Percentiles rank a stretch among this genome's conserved stretches.
Conservation (phyloP, 2,797 vertebrate genomes). For the Jordanella pulchra region DNA sequence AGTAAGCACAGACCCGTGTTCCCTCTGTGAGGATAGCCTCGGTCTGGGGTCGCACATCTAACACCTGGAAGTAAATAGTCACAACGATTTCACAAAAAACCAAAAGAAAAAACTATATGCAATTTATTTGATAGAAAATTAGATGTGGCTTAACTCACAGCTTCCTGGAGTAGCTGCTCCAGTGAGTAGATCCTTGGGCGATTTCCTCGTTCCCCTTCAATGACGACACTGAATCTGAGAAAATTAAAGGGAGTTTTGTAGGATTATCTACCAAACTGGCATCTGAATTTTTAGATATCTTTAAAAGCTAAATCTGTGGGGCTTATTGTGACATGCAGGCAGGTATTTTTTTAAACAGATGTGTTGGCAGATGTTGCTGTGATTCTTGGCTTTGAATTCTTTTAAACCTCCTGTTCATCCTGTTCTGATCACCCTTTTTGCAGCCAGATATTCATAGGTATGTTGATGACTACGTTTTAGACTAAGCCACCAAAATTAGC, state of each 20-base stretch:
- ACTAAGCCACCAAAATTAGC: not conserved
- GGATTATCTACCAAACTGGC: not conserved
- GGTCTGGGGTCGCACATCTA: constrained; percentile 87
- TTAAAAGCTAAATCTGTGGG: not conserved
- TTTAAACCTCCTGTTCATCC: constrained; percentile 42
- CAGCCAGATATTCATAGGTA: constrained; percentile 27
- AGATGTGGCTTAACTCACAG: constrained; percentile 77
- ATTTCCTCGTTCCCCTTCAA: constrained; percentile 94
- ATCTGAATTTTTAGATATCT: not conserved
- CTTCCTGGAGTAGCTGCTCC: constrained; percentile 95
- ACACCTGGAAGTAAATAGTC: constrained; percentile 78
- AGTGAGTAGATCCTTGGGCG: constrained; percentile 91
- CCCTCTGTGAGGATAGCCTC: constrained; percentile 85
- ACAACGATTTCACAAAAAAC: constrained; percentile 3
- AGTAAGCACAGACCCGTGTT: constrained; percentile 93
- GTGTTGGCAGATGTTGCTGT: constrained; percentile 27
- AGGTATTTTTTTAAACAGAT: constrained; percentile 25
- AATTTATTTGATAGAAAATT: not conserved
- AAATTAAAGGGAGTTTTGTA: not conserved
- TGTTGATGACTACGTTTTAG: constrained; percentile 6
- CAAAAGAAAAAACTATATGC: not conserved
- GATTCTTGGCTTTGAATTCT: constrained; percentile 34
- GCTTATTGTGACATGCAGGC: not conserved
- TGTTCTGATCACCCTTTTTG: constrained; percentile 29
- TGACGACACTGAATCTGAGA: constrained; percentile 91